A percentile compares a stretch with the other conserved stretches of the same genome.
Evolutionary conservation across 1,140 invertebrate genomes (phyloP).

Genomic region (Caligus rogercresseyi): DNA sequence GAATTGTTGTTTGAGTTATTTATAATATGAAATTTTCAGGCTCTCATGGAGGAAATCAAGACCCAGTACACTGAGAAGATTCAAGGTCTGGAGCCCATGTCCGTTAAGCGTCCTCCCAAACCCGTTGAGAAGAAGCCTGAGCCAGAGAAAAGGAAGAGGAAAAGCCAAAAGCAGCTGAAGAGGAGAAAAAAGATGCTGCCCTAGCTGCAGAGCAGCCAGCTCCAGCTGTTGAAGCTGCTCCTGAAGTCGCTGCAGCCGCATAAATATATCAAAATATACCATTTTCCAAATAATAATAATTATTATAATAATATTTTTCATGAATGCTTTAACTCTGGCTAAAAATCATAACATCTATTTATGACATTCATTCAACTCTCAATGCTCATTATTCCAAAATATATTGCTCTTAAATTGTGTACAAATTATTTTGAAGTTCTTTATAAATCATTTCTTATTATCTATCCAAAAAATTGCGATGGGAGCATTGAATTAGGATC

Average conservation of each 20-base stretch:
- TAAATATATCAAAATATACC: too few species aligned
- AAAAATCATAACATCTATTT: too few species aligned
- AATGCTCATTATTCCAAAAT: too few species aligned
- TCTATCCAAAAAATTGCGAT: too few species aligned
- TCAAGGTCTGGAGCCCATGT: conserved; percentile 24
- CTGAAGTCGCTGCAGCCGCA: not conserved
- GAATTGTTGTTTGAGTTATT: not conserved
- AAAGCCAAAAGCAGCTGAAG: conserved; percentile 5
- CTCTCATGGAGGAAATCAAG: conserved; percentile 9
- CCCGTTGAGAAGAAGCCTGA: conserved; percentile 1
- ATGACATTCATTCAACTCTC: too few species aligned
- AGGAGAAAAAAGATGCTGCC: not conserved
- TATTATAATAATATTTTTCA: too few species aligned
- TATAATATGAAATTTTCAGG: not conserved
- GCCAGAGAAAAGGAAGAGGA: not conserved
- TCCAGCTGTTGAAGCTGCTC: not conserved
- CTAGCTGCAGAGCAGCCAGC: not conserved
- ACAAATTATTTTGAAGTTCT: too few species aligned
- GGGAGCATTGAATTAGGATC: too few species aligned
- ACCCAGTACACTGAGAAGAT: conserved; percentile 10
- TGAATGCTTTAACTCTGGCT: too few species aligned
- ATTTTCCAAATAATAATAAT: too few species aligned
- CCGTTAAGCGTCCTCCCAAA: conserved; percentile 23
- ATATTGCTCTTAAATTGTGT: too few species aligned
- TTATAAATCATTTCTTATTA: too few species aligned